These are phyloP conservation scores for Pherbina coryleti DNA, from an alignment of 2,888 invertebrate species.

Conservation along the genomic window DNA sequence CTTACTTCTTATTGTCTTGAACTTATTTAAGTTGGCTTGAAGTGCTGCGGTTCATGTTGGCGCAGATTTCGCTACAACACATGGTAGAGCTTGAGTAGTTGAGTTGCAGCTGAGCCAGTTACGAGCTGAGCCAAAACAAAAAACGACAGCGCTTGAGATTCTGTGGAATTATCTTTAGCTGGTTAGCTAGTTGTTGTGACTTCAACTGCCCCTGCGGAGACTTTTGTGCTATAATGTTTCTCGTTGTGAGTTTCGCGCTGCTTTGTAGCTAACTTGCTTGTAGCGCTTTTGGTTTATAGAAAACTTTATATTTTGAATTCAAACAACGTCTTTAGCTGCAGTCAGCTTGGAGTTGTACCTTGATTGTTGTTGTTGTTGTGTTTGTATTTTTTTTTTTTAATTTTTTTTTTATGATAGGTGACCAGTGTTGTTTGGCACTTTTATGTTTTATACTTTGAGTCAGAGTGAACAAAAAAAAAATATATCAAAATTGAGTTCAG, in stretches of 20 bases:
- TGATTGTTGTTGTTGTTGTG: background rate
- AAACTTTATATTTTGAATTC: slow-evolving; percentile 9
- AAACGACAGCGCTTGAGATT: slow-evolving; percentile 7
- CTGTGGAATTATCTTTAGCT: slow-evolving; percentile 18
- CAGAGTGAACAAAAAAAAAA: background rate
- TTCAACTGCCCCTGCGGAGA: background rate
- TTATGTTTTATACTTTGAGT: background rate
- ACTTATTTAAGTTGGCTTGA: background rate
- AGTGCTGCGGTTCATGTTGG: background rate
- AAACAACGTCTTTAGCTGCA: slow-evolving; percentile 6
- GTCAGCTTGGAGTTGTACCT: background rate
- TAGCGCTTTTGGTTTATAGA: background rate
- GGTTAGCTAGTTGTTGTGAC: background rate
- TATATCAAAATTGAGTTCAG: background rate
- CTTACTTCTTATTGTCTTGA: background rate
- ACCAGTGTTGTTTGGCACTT: background rate
- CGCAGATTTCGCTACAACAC: background rate
- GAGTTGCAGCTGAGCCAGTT: background rate
- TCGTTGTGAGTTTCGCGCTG: background rate
- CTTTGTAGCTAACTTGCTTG: background rate
- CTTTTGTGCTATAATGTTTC: background rate
- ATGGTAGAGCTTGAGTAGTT: background rate
- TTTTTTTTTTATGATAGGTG: background rate
- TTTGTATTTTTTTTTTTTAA: background rate
- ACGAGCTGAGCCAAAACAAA: background rate